phyloP scores from a whole-genome alignment of 92 coral and sea anemone genomes.

The Anthopleura xanthogrammica region DNA sequence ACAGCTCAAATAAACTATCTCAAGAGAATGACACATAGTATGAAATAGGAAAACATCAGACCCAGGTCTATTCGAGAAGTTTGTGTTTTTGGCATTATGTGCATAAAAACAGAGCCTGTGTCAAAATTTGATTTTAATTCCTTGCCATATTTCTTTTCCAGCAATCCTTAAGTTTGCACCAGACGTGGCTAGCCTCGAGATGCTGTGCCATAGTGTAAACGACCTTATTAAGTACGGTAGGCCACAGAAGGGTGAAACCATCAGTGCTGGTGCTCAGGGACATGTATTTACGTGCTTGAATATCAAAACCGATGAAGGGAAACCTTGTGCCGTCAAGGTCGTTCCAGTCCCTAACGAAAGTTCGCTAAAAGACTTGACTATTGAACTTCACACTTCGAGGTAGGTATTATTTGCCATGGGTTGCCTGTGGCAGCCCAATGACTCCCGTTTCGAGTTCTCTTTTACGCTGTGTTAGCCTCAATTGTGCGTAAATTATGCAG shows the following conservation, averaged over 20 bases:
- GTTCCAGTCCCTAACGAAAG: conserved; percentile 44
- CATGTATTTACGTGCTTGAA: conserved; percentile 53
- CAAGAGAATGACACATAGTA: too few species aligned
- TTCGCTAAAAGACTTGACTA: conserved; percentile 63
- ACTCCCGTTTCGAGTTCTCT: too few species aligned
- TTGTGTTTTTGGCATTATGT: background rate
- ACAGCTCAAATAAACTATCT: too few species aligned
- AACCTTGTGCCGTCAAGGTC: conserved; percentile 66
- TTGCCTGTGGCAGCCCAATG: too few species aligned
- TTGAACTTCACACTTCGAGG: conserved; percentile 71
- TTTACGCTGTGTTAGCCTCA: too few species aligned
- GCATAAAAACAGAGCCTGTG: background rate
- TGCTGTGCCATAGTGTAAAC: conserved; percentile 56
- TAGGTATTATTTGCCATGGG: background rate
- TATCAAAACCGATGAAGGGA: conserved; percentile 54
- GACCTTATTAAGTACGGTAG: conserved; percentile 50
- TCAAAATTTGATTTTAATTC: background rate
- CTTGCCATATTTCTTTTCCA: conserved; percentile 41
- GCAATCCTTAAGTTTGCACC: conserved; percentile 54
- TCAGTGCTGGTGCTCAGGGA: conserved; percentile 70
- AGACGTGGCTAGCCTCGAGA: conserved; percentile 60
- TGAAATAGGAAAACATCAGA: too few species aligned
- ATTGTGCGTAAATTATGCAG: too few species aligned
- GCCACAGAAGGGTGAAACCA: conserved; percentile 50
- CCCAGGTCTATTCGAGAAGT: too few species aligned